A percentile compares a stretch with the other conserved stretches of the same genome.
Conservation (phyloP, 2,797 vertebrate genomes). For the Spondyliosoma cantharus region DNA sequence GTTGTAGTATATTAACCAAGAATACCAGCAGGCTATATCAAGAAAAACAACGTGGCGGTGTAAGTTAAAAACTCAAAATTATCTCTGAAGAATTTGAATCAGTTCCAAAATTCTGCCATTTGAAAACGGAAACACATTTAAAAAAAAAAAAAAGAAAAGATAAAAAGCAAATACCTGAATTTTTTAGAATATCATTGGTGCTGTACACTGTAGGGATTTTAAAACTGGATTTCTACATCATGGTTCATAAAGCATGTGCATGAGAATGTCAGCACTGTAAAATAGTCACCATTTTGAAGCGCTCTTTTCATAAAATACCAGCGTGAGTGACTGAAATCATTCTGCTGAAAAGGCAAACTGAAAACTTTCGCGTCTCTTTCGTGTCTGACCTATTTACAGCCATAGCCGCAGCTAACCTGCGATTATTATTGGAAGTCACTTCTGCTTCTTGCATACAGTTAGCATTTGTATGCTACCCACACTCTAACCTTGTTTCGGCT, state of each 20-base stretch:
- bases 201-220: not conserved
- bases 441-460: constrained; percentile 19
- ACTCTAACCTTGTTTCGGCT: constrained; percentile 55
- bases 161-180: not conserved
- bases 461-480: constrained; percentile 53
- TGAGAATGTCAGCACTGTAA: too few relatives aligned
- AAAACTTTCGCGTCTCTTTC: not conserved
- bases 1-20: not conserved
- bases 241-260: too few relatives aligned
- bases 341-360: not conserved
- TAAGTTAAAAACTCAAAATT: not conserved
- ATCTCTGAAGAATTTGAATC: not conserved
- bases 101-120: not conserved
- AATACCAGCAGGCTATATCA: not conserved
- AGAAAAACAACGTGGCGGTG: too few relatives aligned
- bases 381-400: not conserved
- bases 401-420: not conserved
- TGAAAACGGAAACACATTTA: not conserved
- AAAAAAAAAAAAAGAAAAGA: too few relatives aligned
- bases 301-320: not conserved
- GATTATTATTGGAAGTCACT: not conserved
- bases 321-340: not conserved
- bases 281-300: too few relatives aligned
- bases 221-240: not conserved
- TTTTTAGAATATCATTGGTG: not conserved